phyloP scores from a whole-genome alignment of 2,113 vertebrate species.

The Synodontis membranacea region DNA sequence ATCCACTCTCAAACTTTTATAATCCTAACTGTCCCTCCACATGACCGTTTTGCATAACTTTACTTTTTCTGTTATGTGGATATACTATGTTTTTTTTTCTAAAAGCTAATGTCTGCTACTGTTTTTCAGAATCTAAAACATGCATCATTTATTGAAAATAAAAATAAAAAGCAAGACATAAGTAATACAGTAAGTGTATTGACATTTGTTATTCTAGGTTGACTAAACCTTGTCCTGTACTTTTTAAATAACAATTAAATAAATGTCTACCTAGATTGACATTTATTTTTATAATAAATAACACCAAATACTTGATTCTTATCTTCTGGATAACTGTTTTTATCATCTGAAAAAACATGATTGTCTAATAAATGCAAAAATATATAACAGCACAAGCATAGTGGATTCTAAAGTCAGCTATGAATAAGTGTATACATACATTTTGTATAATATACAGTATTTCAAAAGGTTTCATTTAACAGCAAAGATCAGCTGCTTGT shows the following conservation, averaged over 20 bases:
- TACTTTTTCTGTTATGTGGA: not conserved
- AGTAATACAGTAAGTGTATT: not conserved
- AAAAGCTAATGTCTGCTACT: constrained; percentile 9
- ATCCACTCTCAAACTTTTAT: not conserved
- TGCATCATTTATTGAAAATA: constrained; percentile 17
- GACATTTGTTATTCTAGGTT: not conserved
- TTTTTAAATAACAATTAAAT: not conserved
- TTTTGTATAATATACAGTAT: not conserved
- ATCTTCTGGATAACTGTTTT: no score
- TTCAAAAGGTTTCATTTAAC: not conserved
- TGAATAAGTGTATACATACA: not conserved
- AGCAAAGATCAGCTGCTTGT: not conserved
- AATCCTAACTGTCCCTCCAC: not conserved
- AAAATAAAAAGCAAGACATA: not conserved
- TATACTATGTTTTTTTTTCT: not conserved
- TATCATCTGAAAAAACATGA: no score
- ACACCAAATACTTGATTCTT: no score
- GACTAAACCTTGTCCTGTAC: not conserved
- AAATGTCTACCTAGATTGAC: no score
- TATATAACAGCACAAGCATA: not conserved
- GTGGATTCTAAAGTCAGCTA: not conserved
- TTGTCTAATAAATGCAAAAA: not conserved
- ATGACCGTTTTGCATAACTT: not conserved
- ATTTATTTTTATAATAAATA: no score
- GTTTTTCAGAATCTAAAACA: not conserved